A percentile compares a stretch with the other conserved stretches of the same genome.
phyloP scores from a whole-genome alignment of 2,797 vertebrate species.

The Emydoidea blandingii region DNA sequence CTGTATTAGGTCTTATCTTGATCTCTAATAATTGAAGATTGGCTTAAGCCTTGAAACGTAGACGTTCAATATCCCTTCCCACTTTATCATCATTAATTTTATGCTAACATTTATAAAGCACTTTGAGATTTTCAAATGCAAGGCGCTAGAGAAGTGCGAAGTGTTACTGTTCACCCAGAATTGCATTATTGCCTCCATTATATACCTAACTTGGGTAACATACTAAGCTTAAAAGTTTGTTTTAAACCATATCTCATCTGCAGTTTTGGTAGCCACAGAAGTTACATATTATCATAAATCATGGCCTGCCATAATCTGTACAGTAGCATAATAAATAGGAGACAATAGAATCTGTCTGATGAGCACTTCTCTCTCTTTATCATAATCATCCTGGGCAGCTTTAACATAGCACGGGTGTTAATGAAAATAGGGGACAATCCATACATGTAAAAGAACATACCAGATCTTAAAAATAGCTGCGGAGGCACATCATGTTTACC shows the following conservation, averaged over 20 bases:
- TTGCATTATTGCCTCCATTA: too few species aligned
- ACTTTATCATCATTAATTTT: too few species aligned
- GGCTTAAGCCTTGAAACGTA: too few species aligned
- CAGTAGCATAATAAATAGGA: fast-evolving
- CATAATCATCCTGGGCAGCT: background rate
- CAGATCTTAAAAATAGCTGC: background rate
- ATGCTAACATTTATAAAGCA: fast-evolving
- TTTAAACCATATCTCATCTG: background rate
- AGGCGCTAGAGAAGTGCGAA: fast-evolving
- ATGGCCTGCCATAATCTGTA: fast-evolving
- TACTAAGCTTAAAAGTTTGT: background rate
- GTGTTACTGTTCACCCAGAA: background rate
- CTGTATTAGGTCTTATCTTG: too few species aligned
- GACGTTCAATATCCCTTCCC: too few species aligned
- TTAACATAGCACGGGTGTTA: fast-evolving
- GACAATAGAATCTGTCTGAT: fast-evolving
- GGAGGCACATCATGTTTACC: background rate
- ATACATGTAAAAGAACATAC: background rate
- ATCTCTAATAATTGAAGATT: too few species aligned
- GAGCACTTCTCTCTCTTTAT: fast-evolving
- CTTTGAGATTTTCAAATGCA: fast-evolving
- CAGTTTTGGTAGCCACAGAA: background rate
- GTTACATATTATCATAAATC: background rate
- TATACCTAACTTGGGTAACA: background rate
- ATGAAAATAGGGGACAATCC: background rate